Evolutionary conservation across 2,888 invertebrate genomes (phyloP), one percentile per base, ranked within the genome.

Genomic region (Spilosoma lubricipeda): DNA sequence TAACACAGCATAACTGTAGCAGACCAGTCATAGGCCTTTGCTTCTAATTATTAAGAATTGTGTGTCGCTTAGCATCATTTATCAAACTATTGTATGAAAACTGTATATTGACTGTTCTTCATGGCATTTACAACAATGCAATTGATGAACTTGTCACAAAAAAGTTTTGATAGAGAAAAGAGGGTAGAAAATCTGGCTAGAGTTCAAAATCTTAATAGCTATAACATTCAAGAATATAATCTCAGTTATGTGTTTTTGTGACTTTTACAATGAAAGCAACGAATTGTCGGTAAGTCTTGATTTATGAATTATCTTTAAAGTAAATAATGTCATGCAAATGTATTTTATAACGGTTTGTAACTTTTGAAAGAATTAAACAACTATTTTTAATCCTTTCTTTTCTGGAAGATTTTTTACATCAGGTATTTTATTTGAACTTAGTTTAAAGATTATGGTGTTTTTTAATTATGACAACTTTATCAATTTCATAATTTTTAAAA

Each of bases 31-130:
- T 74, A 70, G 68, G 64, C 66, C 66, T 70, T 70, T 74, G 70
- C 56, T 59, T 77, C 59, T 59, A 72, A 67, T 67, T 75, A 84
- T 76, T 78, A 72, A 84, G 85, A 81, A 85, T 87, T 82, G 66
- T 85, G 73, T 84, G 83, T 83, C 84, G 79, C 78, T 77, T 84
- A 80, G 67, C 77, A 76, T 78, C 72, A 71, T 77, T 75, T 72
- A 79, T 63, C 18, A 63, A 30, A 63, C 30, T 30, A 27, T 27
- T 30, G 18, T 30, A 63, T 5, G 18, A 63, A 63, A 63, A 8
- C 63, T 30, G 63, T 8, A 63, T 27, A 59, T 59, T 63, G 30
- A 63, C 13, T 15, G 7, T 63, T 59, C 5, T n/a, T 11, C 15
- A 59, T 15, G 59, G 4, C 27, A 63, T 2, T 63, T 15, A 4